These are phyloP conservation scores for Allolobophora icterica DNA, from an alignment of 2,888 invertebrate species.

Conservation along the genomic window DNA sequence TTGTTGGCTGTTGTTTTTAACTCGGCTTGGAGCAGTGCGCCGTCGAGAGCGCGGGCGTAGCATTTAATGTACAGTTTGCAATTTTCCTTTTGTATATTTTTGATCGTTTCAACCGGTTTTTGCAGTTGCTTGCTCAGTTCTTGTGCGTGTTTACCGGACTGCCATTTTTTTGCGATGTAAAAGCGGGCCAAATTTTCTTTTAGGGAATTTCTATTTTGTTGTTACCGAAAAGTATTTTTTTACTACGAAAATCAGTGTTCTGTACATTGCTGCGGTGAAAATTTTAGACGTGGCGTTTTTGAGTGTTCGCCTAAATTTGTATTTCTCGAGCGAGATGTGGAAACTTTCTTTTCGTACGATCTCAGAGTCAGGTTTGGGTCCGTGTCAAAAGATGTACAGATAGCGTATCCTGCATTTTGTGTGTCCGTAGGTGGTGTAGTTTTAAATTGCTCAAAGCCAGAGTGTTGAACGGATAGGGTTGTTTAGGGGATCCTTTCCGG, in stretches of 20 bases:
- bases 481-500: not conserved
- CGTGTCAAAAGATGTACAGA: not conserved
- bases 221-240: not conserved
- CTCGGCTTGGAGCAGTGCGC: not conserved
- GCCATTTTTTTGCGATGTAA: not conserved
- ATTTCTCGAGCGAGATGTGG: not conserved
- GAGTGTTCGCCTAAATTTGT: not conserved
- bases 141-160: not conserved
- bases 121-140: not conserved
- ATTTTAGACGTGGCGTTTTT: not conserved
- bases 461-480: not conserved
- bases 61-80: not conserved
- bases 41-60: not conserved
- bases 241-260: not conserved
- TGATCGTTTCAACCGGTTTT: not conserved
- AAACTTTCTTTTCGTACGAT: slow-evolving; percentile 9
- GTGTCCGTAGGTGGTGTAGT: not conserved
- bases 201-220: not conserved
- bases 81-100: not conserved
- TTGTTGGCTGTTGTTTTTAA: too few species aligned
- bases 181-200: not conserved
- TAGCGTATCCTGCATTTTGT: not conserved
- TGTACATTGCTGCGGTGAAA: slow-evolving; percentile 5
- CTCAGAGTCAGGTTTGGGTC: not conserved
- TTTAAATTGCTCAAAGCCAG: not conserved